Evolutionary conservation across 2,797 vertebrate genomes (phyloP), one percentile per base, ranked within the genome.

Genomic region (Cossypha dichroa): DNA sequence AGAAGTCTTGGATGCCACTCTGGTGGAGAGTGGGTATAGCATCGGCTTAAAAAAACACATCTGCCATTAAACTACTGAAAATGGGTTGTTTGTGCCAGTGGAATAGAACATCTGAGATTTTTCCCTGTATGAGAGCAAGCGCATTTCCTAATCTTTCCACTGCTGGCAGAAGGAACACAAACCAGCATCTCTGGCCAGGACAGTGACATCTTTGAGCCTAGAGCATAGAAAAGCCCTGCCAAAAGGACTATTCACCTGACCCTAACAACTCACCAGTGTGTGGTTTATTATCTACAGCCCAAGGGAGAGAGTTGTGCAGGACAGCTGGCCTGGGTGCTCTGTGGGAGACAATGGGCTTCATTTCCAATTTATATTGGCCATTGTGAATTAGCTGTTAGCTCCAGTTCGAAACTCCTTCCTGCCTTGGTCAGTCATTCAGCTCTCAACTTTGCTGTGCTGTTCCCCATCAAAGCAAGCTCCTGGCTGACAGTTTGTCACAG

Each of bases 201-300:
- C 19, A 40, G 15, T 26, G 46, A 26, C 8, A 29, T 29, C 26
- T 67, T 58, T 10, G 51, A 76, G 34, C 51, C 67, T 14, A 13
- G 25, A 7, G 28, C 8, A 0, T 11, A 26, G 6, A 36, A 36
- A 16, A 85, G 10, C 12, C 15, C 40, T 62, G 48, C 60, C 14
- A 41, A 36, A 75, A 62, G 34, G 16, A 58, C 7, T 45, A 2
- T 9, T 69, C 41, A 12, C 21, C 40, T 66, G 72, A 4, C 2
- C 3, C 6, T 6, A 20, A 28, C 25, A 60, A 0, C 55, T 72
- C 15, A 6, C 4, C 3, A 0, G 0, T 17, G 17, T 40, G 41
- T n/a, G 21, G 4, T 58, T 74, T 62, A 28, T 64, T 29, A 40
- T 4, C 46, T 34, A 11, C 15, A 68, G 67, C 12, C n/a, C 10